Evolutionary conservation across 2,797 vertebrate genomes (phyloP), one percentile per base, ranked within the genome.

Genomic region (Nyctibius grandis): DNA sequence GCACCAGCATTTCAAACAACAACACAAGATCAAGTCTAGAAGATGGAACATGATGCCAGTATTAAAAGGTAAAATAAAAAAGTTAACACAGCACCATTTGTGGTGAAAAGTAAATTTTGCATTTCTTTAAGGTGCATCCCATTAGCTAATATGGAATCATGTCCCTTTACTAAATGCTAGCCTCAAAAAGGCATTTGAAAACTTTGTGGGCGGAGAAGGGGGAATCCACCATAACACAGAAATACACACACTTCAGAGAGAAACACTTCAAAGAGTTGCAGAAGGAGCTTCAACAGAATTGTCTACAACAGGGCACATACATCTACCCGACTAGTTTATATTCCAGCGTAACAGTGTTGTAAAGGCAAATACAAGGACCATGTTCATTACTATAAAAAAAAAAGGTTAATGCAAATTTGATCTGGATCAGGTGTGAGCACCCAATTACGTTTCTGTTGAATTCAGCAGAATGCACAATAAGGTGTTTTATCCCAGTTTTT

Each of bases 181-280:
- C 34, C 57, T 50, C 26, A 53, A 51, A 54, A 73, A 56, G 4
- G 14, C 22, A 31, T 2, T 2, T 56, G 61, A 78, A 77, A 33
- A 34, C 16, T 44, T 72, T 10, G 3, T 14, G 16, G 3, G 0
- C 11, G 40, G 40, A 11, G 1, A 2, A 4, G 15, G 3, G 4
- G 8, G 6, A 33, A n/a, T 29, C 17, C 20, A 34, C 51, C 31
- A 15, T 7, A 15, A 48, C 45, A n/a, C 28, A 81, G 53, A 54
- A 85, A 61, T 6, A 53, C 9, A 48, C 81, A 59, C 61, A 78
- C 3, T n/a, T n/a, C n/a, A n/a, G n/a, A 0, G 23, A 78, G 67
- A 59, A 91, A 50, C 28, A 85, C 44, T 81, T 92, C 20, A 17
- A 90, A 86, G 88, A 94, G 89, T 91, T 93, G 74, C 63, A 82